Conservation (phyloP, 2,113 vertebrate species). For the Mustelus asterias region DNA sequence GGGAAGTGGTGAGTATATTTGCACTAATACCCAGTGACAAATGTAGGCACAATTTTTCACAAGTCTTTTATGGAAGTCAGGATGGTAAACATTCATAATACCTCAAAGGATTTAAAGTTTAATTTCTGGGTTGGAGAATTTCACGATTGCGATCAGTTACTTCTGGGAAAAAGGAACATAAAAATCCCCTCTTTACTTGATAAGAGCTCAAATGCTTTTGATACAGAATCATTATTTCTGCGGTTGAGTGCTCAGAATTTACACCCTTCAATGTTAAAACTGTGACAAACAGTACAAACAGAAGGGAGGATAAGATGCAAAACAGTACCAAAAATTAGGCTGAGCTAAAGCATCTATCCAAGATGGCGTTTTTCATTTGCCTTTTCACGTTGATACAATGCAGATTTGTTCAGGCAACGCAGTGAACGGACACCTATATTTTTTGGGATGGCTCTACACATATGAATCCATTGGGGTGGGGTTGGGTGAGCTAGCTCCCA, state of each 20-base stretch:
- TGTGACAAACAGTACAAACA: background rate
- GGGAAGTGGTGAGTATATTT: background rate
- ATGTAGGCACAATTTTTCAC: background rate
- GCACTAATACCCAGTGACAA: background rate
- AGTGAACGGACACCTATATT: background rate
- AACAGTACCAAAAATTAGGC: background rate
- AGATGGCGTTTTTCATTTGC: background rate
- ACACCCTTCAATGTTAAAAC: background rate
- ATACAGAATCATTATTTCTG: background rate
- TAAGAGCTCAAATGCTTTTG: background rate
- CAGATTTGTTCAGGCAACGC: background rate
- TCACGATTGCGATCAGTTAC: background rate
- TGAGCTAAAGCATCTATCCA: background rate
- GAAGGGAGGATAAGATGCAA: background rate
- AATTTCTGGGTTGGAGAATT: background rate
- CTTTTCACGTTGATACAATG: background rate
- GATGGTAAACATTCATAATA: background rate
- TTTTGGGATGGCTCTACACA: background rate
- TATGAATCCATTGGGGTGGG: background rate
- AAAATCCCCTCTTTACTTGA: background rate
- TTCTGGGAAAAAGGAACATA: background rate
- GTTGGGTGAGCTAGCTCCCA: background rate
- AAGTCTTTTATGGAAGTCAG: background rate
- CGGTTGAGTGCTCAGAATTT: background rate
- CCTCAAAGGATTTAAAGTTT: background rate